These are phyloP conservation scores for Nerophis lumbriciformis DNA, from an alignment of 2,113 vertebrate species.

Conservation along the genomic window DNA sequence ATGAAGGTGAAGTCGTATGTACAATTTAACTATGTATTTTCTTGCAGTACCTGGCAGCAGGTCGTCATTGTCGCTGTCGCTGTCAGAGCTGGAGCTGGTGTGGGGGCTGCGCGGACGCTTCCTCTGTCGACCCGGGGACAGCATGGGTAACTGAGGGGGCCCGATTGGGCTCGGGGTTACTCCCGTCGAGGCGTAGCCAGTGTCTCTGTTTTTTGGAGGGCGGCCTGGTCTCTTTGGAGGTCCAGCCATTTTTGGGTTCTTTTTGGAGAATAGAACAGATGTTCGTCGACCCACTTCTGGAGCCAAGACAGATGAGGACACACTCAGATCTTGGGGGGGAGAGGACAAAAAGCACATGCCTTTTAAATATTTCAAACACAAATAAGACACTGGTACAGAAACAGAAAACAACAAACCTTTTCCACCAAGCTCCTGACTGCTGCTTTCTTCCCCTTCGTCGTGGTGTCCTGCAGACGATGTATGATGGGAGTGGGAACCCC, in stretches of 20 bases:
- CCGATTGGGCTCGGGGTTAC: constrained; percentile 86
- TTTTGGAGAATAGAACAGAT: constrained; percentile 97
- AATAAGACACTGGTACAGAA: not conserved
- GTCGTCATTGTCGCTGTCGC: constrained; percentile 84
- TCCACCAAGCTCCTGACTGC: constrained; percentile 89
- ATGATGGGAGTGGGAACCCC: constrained; percentile 64
- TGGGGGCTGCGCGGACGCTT: constrained; percentile 88
- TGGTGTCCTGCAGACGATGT: constrained; percentile 74
- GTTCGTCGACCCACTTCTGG: constrained; percentile 95
- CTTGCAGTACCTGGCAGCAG: constrained; percentile 56
- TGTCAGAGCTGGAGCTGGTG: constrained; percentile 90
- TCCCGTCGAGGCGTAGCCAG: constrained; percentile 74
- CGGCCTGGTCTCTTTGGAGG: constrained; percentile 93
- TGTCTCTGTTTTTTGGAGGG: constrained; percentile 91
- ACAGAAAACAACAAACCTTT: not conserved
- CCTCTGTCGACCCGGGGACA: constrained; percentile 78
- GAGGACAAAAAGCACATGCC: not conserved
- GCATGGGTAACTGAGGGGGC: constrained; percentile 87
- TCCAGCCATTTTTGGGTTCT: constrained; percentile 91
- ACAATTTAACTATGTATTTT: too few relatives aligned
- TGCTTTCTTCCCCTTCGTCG: constrained; percentile 95
- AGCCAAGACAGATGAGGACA: constrained; percentile 84
- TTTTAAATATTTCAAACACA: not conserved
- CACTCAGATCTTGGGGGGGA: constrained; percentile 75
- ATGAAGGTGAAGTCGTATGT: not conserved